Evolutionary conservation across 2,888 invertebrate genomes (phyloP).

Genomic region (Acanthococcus lagerstroemiae): DNA sequence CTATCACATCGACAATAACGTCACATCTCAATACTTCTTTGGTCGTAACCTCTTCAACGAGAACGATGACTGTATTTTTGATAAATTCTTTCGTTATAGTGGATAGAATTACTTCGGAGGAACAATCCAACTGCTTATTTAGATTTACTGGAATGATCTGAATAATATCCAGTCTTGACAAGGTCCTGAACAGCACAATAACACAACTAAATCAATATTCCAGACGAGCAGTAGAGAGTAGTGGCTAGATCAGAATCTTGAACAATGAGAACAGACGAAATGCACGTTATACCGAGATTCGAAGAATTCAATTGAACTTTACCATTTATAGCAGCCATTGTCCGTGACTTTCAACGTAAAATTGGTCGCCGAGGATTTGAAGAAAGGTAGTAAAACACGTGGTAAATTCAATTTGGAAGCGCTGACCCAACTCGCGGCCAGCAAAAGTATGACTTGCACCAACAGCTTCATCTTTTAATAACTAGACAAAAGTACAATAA

Average conservation of each 20-base stretch:
- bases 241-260: no score
- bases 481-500: no score
- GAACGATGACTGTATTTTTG: constrained; percentile 70
- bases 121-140: constrained; percentile 53
- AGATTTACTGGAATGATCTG: constrained; percentile 62
- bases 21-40: constrained; percentile 77
- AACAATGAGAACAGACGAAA: background rate
- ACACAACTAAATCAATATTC: constrained; percentile 12
- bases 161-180: constrained; percentile 74
- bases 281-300: background rate
- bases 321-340: constrained; percentile 91
- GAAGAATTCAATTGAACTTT: constrained; percentile 42
- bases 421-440: background rate
- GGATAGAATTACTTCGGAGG: constrained; percentile 62
- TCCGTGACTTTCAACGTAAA: constrained; percentile 84
- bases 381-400: constrained; percentile 81
- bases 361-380: constrained; percentile 72
- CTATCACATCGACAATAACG: constrained; percentile 83
- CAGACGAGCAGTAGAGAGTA: no score
- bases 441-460: no score
- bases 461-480: no score
- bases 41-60: constrained; percentile 74
- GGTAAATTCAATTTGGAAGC: constrained; percentile 64
- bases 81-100: constrained; percentile 62
- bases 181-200: constrained; percentile 56